phyloP scores from a whole-genome alignment of 2,113 vertebrate species.

The Gallinago paraguaiae region DNA sequence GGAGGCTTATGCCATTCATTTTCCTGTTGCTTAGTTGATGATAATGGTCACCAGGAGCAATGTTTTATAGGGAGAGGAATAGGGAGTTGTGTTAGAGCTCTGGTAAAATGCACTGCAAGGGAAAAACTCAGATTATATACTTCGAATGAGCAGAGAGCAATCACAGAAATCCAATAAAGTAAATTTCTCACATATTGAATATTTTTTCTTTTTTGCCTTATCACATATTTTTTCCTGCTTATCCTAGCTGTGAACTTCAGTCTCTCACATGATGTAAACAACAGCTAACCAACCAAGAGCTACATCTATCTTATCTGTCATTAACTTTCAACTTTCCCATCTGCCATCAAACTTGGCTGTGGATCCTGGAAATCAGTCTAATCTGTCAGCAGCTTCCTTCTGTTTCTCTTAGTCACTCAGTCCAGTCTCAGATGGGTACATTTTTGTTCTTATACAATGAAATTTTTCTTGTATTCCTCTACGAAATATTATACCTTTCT shows the following conservation, averaged over 20 bases:
- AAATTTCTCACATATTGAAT: background rate
- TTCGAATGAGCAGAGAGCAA: background rate
- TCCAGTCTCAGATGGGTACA: background rate
- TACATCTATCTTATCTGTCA: constrained; percentile 14
- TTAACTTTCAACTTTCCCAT: background rate
- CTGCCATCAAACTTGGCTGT: background rate
- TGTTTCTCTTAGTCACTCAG: background rate
- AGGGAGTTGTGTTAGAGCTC: background rate
- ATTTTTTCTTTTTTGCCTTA: background rate
- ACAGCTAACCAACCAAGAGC: background rate
- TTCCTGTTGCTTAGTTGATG: background rate
- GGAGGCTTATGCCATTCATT: background rate
- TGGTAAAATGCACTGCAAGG: background rate
- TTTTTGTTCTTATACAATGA: background rate
- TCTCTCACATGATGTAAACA: constrained; percentile 9
- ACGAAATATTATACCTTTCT: background rate
- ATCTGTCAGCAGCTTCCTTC: background rate
- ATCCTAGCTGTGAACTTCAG: background rate
- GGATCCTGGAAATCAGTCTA: background rate
- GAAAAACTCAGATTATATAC: background rate
- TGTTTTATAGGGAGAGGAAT: background rate
- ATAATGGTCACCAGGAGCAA: background rate
- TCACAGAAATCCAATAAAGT: background rate
- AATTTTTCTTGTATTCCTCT: background rate
- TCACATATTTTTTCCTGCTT: background rate